Evolutionary conservation across 2,888 invertebrate genomes (phyloP).

Genomic region (Dasysyrphus albostriatus): DNA sequence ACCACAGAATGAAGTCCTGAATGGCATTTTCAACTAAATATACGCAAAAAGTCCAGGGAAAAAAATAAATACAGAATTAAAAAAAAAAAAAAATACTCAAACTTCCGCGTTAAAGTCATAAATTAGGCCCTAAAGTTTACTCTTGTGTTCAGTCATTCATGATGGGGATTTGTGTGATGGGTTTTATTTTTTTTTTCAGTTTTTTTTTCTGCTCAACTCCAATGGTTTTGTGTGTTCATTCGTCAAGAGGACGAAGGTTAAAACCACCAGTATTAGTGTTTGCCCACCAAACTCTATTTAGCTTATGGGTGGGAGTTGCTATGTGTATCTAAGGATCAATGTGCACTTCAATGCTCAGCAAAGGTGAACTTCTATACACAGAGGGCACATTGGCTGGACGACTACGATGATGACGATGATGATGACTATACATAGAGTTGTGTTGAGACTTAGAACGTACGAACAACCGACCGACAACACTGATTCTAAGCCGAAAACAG

Average conservation of each 20-base stretch:
- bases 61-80: neutral
- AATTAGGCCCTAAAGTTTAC: slow-evolving; percentile 72
- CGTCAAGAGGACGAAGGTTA: slow-evolving; percentile 68
- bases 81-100: slow-evolving; percentile 28
- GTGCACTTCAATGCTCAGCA: slow-evolving; percentile 46
- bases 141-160: slow-evolving; percentile 70
- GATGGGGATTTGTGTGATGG: slow-evolving; percentile 50
- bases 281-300: neutral
- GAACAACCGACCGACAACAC: slow-evolving; percentile 19
- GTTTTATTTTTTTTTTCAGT: slow-evolving; percentile 22
- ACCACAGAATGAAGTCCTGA: slow-evolving; percentile 57
- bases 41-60: slow-evolving; percentile 27
- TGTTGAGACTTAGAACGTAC: slow-evolving; percentile 14
- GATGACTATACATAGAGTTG: slow-evolving; percentile 7
- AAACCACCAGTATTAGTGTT: slow-evolving; percentile 56
- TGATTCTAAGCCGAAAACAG: slow-evolving; percentile 18
- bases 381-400: slow-evolving; percentile 41
- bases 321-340: slow-evolving; percentile 54
- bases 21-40: slow-evolving; percentile 51
- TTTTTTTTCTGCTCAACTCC: neutral
- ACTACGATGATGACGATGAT: slow-evolving; percentile 27
- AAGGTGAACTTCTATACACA: slow-evolving; percentile 57
- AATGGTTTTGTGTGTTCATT: slow-evolving; percentile 31
- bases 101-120: slow-evolving; percentile 74
- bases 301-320: slow-evolving; percentile 28